Evolutionary conservation across 1,140 invertebrate genomes (phyloP), one percentile per base, ranked within the genome.

Genomic region (Pogonomyrmex barbatus): DNA sequence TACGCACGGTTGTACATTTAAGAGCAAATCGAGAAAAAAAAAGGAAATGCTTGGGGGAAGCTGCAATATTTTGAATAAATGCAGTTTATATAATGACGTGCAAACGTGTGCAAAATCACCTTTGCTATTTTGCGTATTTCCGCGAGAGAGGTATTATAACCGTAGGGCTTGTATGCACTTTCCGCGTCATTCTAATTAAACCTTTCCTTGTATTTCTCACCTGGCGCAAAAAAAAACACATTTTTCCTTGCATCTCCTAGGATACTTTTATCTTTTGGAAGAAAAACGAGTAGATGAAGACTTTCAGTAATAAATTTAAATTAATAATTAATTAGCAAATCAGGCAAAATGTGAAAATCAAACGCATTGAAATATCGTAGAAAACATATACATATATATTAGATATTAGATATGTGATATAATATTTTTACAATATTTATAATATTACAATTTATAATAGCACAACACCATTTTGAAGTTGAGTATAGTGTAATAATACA

Each of bases 101-200:
- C 45, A 36, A 52, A 68, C 79, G 54, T 5, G 30, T 9, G 79
- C 79, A 47, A 83, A 83, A 62, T 54, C 68, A 83, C 68, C 79
- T 82, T 82, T 83, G 68, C 79, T 75, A 70, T 75, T 56, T 14
- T 36, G 54, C n/a, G 54, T 60, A 75, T 60, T 82, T 82, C 54
- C 79, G 54, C 79, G 79, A 70, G 67, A 70, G 45, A 60, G 47
- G 39, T 75, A 58, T 73, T 73, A 50, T 12, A 60, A 54, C 79
- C 33, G 30, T 42, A 9, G 42, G 54, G 30, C 42, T 47, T 42
- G 39, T 24, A 36, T 58, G 79, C 42, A 73, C 67, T 83, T 83
- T 60, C 67, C 68, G 42, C 54, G 42, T 83, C 54, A 75, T 83
- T 75, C 79, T 83, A 83, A 83, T 83, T 83, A 83, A 83, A 73